Base-by-base conservation (phyloP, 1,140 invertebrate genomes). In the Drosophila punjabiensis region DNA sequence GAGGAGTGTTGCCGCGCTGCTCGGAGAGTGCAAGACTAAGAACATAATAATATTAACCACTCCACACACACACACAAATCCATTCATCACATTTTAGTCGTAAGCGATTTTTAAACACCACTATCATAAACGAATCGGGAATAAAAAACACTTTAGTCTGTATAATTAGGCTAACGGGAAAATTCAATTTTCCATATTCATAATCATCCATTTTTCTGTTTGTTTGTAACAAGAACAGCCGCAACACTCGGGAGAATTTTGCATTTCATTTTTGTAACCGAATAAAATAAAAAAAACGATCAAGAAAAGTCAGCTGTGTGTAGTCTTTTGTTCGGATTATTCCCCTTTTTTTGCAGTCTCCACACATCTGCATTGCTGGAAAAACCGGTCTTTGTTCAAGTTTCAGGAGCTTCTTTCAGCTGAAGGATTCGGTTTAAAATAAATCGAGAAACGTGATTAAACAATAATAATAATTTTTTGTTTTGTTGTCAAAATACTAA, bases 1-100 rank as follows among this genome's bases (percentile, higher is more conserved):
- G 20, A 37, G 66, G 73, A 81, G 60, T 81, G 76, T 59, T 79
- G 52, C 67, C 50, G 69, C 43, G 62, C 69, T 81, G 66, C 52
- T 81, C 81, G 81, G 84, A 88, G 78, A 81, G 78, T 68, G 65
- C 74, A 89, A 89, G 85, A 84, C 85, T 90, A 75, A 71, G 45
- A 75, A 64, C 35, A 70, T 47, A 76, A 70, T 56, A 50, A 39
- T 74, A 75, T 62, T 74, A 77, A 53, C 32, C 41, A 67, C 35
- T 48, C 62, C 16, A 50, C 28, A 68, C 67, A 71, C 43, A 67
- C 39, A 41, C 30, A 76, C 64, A 76, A 65, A 62, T 63, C 53
- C 35, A 55, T 69, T 63, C 75, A 75, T 64, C 68, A 64, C 68
- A 80, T 76, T 56, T 24, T 79, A 86, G 84, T 33, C 45, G 13